These are phyloP conservation scores for Pasiphila rectangulata DNA, from an alignment of 2,888 invertebrate species.

Conservation along the genomic window DNA sequence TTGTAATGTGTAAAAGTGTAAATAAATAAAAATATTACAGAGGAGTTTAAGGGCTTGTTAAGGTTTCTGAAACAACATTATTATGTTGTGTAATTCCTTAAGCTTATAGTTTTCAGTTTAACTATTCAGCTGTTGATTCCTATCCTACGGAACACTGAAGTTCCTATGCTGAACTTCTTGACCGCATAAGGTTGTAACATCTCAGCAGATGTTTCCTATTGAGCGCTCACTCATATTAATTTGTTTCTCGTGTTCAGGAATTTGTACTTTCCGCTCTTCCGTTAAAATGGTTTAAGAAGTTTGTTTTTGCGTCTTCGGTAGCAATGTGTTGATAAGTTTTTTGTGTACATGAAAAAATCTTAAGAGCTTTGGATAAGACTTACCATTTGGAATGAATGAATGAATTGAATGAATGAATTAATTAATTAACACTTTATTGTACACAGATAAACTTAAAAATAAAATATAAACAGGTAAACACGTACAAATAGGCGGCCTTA, in stretches of 20 bases:
- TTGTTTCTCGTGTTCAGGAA: conserved; percentile 74
- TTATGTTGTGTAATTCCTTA: no score
- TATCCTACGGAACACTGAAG: conserved; percentile 18
- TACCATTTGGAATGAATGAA: no score
- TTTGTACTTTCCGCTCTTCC: conserved; percentile 69
- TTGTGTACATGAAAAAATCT: not conserved
- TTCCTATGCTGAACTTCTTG: conserved; percentile 20
- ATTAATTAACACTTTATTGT: no score
- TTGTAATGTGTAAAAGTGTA: no score
- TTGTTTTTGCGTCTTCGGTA: conserved; percentile 38
- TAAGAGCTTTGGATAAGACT: not conserved
- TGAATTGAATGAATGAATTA: no score
- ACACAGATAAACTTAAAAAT: no score
- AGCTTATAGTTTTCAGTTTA: not conserved
- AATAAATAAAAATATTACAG: no score
- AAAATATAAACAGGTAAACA: no score
- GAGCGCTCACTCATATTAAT: conserved; percentile 52
- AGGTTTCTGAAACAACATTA: no score
- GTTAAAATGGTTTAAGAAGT: conserved; percentile 35
- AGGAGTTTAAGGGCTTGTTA: no score
- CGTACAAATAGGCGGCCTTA: no score
- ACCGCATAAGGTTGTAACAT: conserved; percentile 26
- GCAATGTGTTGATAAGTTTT: conserved; percentile 33
- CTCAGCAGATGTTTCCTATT: conserved; percentile 69
- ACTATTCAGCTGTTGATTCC: not conserved